Evolutionary conservation across 2,888 invertebrate genomes (phyloP), one percentile per base, ranked within the genome.

Genomic region (Tricholauxania praeusta): DNA sequence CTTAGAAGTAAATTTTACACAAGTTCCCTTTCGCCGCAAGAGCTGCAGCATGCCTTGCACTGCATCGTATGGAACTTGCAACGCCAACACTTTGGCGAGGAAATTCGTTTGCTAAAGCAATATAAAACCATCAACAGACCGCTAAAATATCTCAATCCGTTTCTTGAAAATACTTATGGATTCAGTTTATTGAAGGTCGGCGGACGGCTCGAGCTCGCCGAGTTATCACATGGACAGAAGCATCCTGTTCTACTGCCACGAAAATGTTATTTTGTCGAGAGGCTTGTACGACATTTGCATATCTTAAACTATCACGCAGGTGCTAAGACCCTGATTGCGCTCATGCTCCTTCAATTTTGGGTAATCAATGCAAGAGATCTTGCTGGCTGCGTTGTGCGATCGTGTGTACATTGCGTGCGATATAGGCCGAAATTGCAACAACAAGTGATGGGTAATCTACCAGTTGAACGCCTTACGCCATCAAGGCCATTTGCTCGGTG

Each of bases 251-350:
- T 73, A 8, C 19, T 76, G 17, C 69, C 74, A 8, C 51, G 49
- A 12, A 69, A 74, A 55, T 59, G 62, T 48, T 28, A 68, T 12
- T 74, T 74, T 60, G 68, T 73, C 5, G 12, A 68, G 19, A 47
- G 66, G 15, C 73, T 65, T 68, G 59, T 75, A n/a, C 68, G 53
- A 5, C 71, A 77, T 65, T 14, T 78, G 10, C 74, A 75, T 64
- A 14, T 68, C 4, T 66, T 28, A 47, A 77, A 76, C 10, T 75
- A 72, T 62, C 74, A 78, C 49, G 76, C 74, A 51, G 76, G 74
- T 19, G 49, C 75, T 12, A 78, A 74, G 19, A 55, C 75, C 12
- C 28, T 76, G 22, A 62, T 75, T n/a, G 65, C 75, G 3, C 60
- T 75, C 15, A 59, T 71, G 15, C 55, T 71, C 39, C 60, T 69